Conservation (phyloP, 1,140 invertebrate species). For the Pseudomyrmex concolor region DNA sequence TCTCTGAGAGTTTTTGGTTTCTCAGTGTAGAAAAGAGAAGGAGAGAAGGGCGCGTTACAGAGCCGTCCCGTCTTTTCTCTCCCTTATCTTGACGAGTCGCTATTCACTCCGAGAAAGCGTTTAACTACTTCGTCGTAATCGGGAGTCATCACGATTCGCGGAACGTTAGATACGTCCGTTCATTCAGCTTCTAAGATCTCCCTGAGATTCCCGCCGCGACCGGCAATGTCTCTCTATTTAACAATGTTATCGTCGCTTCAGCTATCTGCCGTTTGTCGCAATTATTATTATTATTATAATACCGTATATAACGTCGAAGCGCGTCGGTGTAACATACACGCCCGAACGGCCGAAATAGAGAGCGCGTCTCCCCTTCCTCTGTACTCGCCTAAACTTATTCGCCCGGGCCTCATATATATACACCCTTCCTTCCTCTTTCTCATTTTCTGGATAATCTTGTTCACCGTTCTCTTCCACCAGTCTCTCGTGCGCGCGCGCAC, state of each 20-base stretch:
- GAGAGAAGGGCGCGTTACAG: background rate
- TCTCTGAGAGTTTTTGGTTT: conserved; percentile 16
- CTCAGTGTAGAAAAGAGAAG: too few species aligned
- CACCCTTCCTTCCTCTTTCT: conserved; percentile 43
- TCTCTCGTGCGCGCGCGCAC: conserved; percentile 12
- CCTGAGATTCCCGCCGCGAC: conserved; percentile 1
- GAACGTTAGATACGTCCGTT: conserved; percentile 28
- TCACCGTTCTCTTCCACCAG: conserved; percentile 41
- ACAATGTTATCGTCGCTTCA: conserved; percentile 40
- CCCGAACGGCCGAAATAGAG: background rate
- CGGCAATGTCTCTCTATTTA: conserved; percentile 27
- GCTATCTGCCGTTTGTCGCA: conserved; percentile 29
- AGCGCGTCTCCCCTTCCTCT: background rate
- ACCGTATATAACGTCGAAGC: conserved; percentile 18
- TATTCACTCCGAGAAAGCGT: conserved; percentile 42
- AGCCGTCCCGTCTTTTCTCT: background rate
- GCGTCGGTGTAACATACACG: conserved; percentile 28
- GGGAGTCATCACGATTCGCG: conserved; percentile 48
- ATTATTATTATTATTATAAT: conserved; percentile 42
- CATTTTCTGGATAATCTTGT: conserved; percentile 62
- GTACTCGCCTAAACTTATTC: conserved; percentile 24
- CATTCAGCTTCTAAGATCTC: conserved; percentile 16
- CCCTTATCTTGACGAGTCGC: conserved; percentile 26
- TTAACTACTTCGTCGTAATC: conserved; percentile 52
- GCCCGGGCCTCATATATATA: conserved; percentile 14